phyloP scores from a whole-genome alignment of 1,140 invertebrate genomes.

The Vanessa tameamea region DNA sequence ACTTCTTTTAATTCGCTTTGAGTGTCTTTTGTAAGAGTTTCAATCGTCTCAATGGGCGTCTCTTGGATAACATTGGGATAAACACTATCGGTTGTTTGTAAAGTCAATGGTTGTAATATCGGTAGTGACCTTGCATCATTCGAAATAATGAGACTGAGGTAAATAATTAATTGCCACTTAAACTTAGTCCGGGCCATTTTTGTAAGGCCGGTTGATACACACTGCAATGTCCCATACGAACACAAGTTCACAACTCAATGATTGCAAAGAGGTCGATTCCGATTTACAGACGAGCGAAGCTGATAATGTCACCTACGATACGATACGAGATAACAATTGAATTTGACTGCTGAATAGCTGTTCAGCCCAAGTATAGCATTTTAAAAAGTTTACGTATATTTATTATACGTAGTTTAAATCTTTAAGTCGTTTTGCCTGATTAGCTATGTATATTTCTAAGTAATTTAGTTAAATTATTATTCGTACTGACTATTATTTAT shows the following conservation, averaged over 20 bases:
- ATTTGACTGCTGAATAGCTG: conserved; percentile 15
- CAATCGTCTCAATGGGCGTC: not conserved
- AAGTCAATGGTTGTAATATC: conserved; percentile 12
- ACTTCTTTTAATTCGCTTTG: not conserved
- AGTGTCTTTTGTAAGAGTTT: not conserved
- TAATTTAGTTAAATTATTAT: no score
- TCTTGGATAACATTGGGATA: conserved; percentile 5
- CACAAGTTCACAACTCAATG: conserved; percentile 41
- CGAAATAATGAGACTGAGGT: conserved; percentile 14
- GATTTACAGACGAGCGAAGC: conserved; percentile 31
- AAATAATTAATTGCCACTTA: conserved; percentile 53
- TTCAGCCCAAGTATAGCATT: not conserved
- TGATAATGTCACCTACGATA: conserved; percentile 48
- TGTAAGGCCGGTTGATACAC: conserved; percentile 42
- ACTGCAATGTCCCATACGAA: conserved; percentile 46
- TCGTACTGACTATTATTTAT: no score
- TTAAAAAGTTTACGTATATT: not conserved
- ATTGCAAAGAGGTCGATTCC: conserved; percentile 48
- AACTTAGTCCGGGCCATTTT: conserved; percentile 61
- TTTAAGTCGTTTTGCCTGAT: no score
- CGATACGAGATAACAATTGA: conserved; percentile 46
- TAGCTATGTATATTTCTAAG: no score
- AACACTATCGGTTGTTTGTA: conserved; percentile 27
- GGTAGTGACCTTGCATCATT: conserved; percentile 23
- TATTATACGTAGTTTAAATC: no score